Evolutionary conservation across 2,113 vertebrate species (phyloP), one percentile per base, ranked within the genome.

Genomic region (Gasterosteus aculeatus): DNA sequence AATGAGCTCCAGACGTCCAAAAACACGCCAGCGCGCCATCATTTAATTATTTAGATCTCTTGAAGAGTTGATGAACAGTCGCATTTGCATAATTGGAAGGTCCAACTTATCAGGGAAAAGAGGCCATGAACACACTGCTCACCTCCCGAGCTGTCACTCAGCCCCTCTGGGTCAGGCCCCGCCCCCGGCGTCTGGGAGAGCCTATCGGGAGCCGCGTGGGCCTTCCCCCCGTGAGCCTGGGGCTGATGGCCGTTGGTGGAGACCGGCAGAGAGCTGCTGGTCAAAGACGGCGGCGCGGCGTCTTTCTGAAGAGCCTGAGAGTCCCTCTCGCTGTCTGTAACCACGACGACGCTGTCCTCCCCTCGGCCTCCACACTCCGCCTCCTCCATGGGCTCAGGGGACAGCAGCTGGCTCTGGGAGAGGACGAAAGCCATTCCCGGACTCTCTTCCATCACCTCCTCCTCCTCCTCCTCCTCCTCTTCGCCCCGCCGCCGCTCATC

Each of bases 71-170:
- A 26, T 26, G 22, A 26, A 26, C 1, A 26, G 22, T 26, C 22
- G 5, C 33, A 33, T 33, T 33, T 5, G 1, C 33, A 33, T 33
- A 3, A 33, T 33, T 33, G 33, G 5, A 26, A 26, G 22, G 22
- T 26, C 22, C 22, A 1, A 26, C 22, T 26, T 26, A 33, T 33
- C 33, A 33, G 33, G 5, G 33, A 33, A 33, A 33, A 33, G 33
- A 33, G 33, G 33, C 33, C 33, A 33, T 33, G 33, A 33, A 33
- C 33, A 33, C 33, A 33, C 15, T 8, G 16, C 95, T 94, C 77
- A 99, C 98, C 97, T 90, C 92, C 95, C 3, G 95, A 96, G 84
- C 95, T 95, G 70, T 96, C 95, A 44, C 93, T 95, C 77, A 95
- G 59, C 10, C 73, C 76, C 2, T 88, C 83, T 12, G 78, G 12